Conservation (phyloP, 2,113 vertebrate genomes). For the Vanacampus margaritifer region DNA sequence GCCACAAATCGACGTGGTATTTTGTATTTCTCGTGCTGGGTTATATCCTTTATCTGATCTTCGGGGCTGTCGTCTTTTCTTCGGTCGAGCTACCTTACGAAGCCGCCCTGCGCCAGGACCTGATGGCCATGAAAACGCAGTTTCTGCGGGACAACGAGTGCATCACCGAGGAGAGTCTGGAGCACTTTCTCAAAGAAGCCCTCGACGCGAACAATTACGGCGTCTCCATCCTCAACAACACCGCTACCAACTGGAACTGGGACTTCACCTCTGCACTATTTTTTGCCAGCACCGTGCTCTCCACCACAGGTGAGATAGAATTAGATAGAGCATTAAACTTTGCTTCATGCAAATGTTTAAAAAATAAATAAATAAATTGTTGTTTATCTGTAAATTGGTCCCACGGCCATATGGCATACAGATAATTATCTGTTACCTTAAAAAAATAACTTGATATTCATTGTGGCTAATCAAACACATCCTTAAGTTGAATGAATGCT, state of each 20-base stretch:
- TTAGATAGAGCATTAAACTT: neutral
- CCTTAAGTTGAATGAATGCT: neutral
- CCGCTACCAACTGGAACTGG: slow-evolving; percentile 92
- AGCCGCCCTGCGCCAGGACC: slow-evolving; percentile 85
- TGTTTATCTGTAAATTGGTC: neutral
- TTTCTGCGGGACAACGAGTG: slow-evolving; percentile 87
- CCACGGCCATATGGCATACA: neutral
- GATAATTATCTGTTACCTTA: neutral
- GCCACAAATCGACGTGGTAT: slow-evolving; percentile 88
- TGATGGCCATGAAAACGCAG: slow-evolving; percentile 79
- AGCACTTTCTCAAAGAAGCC: slow-evolving; percentile 82
- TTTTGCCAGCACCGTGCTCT: slow-evolving; percentile 93
- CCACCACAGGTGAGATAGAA: slow-evolving; percentile 84
- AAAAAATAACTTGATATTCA: neutral
- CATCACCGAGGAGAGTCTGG: slow-evolving; percentile 83
- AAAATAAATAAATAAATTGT: no score
- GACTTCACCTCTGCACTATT: slow-evolving; percentile 96
- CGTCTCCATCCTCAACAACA: slow-evolving; percentile 91
- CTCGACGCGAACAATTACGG: slow-evolving; percentile 93
- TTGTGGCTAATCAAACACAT: neutral
- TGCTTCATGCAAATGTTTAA: neutral
- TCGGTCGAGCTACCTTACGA: slow-evolving; percentile 94
- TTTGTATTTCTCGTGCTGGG: slow-evolving; percentile 82
- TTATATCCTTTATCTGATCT: slow-evolving; percentile 87
- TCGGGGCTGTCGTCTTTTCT: slow-evolving; percentile 94